Evolutionary conservation across 1,140 invertebrate genomes (phyloP).

Genomic region (Musca vetustissima): DNA sequence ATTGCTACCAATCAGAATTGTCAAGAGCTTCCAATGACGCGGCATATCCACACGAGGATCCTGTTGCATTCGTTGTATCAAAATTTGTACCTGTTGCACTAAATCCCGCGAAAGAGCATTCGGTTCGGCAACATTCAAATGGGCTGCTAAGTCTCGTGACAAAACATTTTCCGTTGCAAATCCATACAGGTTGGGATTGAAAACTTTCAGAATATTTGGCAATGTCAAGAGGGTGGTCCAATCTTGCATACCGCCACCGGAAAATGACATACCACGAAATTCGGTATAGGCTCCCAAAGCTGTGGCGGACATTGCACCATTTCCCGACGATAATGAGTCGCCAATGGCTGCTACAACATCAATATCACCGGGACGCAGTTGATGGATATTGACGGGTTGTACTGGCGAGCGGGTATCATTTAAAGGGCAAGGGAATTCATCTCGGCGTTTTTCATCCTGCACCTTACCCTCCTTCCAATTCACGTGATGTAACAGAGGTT

Average conservation of each 20-base stretch:
- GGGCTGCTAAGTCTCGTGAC: slow-evolving; percentile 48
- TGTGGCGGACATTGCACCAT: slow-evolving; percentile 56
- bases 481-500: not conserved
- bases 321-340: slow-evolving; percentile 69
- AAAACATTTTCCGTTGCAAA: slow-evolving; percentile 58
- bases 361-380: slow-evolving; percentile 68
- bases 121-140: slow-evolving; percentile 65
- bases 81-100: slow-evolving; percentile 62
- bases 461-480: slow-evolving; percentile 38
- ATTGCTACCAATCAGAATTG: slow-evolving; percentile 69
- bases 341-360: slow-evolving; percentile 69
- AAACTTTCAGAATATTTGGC: slow-evolving; percentile 64
- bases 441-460: slow-evolving; percentile 20
- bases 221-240: slow-evolving; percentile 63
- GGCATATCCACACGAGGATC: slow-evolving; percentile 63
- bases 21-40: slow-evolving; percentile 72
- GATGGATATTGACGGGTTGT: slow-evolving; percentile 60
- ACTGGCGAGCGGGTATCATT: slow-evolving; percentile 48
- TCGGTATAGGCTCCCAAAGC: slow-evolving; percentile 43
- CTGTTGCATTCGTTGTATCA: slow-evolving; percentile 63
- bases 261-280: slow-evolving; percentile 46
- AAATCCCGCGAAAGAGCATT: slow-evolving; percentile 64
- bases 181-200: too few relatives aligned
- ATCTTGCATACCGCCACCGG: slow-evolving; percentile 60
- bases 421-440: slow-evolving; percentile 37